A percentile compares a stretch with the other conserved stretches of the same genome.
Evolutionary conservation across 1,140 invertebrate genomes (phyloP).

Genomic region (Arctopsyche grandis): DNA sequence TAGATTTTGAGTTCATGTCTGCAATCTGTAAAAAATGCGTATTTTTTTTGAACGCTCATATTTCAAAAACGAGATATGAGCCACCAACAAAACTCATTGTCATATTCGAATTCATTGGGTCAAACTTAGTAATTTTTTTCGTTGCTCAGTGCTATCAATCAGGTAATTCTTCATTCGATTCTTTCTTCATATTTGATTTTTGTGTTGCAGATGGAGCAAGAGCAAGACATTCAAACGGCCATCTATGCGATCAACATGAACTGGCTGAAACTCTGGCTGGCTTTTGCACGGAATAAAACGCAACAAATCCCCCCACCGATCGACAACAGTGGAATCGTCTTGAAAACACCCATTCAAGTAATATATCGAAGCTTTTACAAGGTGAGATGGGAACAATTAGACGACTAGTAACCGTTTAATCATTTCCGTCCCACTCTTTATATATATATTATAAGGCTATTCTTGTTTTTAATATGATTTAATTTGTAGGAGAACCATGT

Average conservation of each 20-base stretch:
- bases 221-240: conserved; percentile 58
- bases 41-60: no score
- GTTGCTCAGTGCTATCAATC: no score
- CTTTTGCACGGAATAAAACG: conserved; percentile 82
- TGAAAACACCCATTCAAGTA: conserved; percentile 62
- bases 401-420: background rate
- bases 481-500: conserved; percentile 31
- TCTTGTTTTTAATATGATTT: conserved; percentile 11
- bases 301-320: conserved; percentile 86
- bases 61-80: no score
- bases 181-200: no score
- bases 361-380: background rate
- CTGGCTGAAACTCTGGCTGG: conserved; percentile 92
- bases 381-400: no score
- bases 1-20: no score
- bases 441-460: background rate
- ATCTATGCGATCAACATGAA: conserved; percentile 87
- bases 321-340: conserved; percentile 80
- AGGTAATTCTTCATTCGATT: no score
- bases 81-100: no score
- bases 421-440: background rate
- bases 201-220: conserved; percentile 10
- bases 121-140: no score
- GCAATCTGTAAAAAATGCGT: no score
- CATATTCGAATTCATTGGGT: no score